A percentile compares a stretch with the other conserved stretches of the same genome.
Conservation (phyloP, 2,797 vertebrate species). For the Vultur gryphus region DNA sequence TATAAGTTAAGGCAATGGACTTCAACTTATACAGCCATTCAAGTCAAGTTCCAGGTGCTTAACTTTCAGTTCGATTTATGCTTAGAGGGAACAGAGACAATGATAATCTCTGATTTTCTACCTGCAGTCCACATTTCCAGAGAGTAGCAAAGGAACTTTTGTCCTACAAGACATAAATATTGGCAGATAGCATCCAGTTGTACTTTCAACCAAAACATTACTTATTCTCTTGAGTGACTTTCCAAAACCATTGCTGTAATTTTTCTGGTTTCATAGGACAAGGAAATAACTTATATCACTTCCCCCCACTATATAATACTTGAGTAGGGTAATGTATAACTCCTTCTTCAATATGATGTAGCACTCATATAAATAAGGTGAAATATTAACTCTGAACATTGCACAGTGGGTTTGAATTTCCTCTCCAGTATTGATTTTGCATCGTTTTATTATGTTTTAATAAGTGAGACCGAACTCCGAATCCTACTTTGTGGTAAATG, state of each 20-base stretch:
- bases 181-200: background rate
- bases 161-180: background rate
- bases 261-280: background rate
- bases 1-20: background rate
- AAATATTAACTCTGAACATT: background rate
- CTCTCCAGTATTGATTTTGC: background rate
- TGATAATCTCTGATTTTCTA: background rate
- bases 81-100: background rate
- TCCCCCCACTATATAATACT: background rate
- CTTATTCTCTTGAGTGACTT: background rate
- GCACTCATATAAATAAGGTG: background rate
- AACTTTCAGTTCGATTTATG: background rate
- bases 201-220: background rate
- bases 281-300: background rate
- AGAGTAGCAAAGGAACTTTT: background rate
- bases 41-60: background rate
- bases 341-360: background rate
- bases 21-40: background rate
- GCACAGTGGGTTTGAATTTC: background rate
- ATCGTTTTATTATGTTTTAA: background rate
- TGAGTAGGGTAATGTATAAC: background rate
- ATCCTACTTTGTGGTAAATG: background rate
- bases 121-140: background rate
- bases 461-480: background rate
- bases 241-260: background rate